Evolutionary conservation across 2,888 invertebrate species (phyloP).

Genomic region (Cotesia congregata): DNA sequence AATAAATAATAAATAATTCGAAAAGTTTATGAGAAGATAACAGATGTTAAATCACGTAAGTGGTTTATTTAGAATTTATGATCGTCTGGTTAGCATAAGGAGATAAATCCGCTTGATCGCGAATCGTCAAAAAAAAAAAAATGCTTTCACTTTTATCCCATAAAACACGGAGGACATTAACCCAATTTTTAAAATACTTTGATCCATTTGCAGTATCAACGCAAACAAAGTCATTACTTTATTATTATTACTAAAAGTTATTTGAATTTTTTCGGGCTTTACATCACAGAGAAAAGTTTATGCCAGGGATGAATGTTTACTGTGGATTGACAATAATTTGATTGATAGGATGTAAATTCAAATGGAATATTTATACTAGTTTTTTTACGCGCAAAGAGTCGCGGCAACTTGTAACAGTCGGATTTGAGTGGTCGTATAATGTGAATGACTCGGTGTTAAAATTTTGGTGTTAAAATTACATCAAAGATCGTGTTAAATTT

Average conservation of each 20-base stretch:
- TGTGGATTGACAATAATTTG: too few species aligned
- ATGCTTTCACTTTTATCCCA: constrained; percentile 31
- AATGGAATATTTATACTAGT: too few species aligned
- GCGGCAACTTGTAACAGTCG: too few species aligned
- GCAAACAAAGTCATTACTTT: not conserved
- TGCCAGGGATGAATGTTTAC: too few species aligned
- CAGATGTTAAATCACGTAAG: constrained; percentile 28
- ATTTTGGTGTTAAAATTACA: too few species aligned
- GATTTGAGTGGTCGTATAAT: too few species aligned
- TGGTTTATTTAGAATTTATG: constrained; percentile 50
- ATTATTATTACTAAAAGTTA: not conserved
- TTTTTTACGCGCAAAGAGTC: too few species aligned
- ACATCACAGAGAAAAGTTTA: too few species aligned
- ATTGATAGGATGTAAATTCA: too few species aligned
- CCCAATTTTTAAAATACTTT: constrained; percentile 43
- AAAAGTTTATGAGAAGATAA: not conserved
- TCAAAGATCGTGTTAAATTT: too few species aligned
- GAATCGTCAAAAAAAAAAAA: constrained; percentile 35
- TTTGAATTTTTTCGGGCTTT: too few species aligned
- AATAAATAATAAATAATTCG: not conserved
- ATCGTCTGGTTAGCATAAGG: constrained; percentile 47
- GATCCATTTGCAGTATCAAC: constrained; percentile 19
- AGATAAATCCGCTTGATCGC: constrained; percentile 42
- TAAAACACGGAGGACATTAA: constrained; percentile 24
- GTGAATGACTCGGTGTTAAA: too few species aligned